Evolutionary conservation across 1,140 invertebrate genomes (phyloP).

Genomic region (Cyrtorhinus lividipennis): DNA sequence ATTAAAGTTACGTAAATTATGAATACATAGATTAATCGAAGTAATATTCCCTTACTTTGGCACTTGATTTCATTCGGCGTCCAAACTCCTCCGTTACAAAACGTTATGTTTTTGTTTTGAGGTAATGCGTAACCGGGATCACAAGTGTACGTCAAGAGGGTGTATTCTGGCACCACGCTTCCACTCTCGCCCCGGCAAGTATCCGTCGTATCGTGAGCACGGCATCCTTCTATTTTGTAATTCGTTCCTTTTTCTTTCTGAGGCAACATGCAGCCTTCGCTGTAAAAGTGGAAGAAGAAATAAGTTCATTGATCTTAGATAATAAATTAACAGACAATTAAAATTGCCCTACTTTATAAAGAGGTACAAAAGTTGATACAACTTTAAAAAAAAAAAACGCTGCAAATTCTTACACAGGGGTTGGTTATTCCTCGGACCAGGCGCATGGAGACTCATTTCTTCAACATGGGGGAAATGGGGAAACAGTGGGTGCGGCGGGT

Average conservation of each 20-base stretch:
- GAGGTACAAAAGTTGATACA: too few species aligned
- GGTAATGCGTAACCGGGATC: not conserved
- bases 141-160: slow-evolving; percentile 10
- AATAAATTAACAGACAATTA: slow-evolving; percentile 2
- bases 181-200: not conserved
- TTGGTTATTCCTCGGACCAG: too few species aligned
- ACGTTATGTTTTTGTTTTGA: not conserved
- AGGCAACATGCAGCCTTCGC: slow-evolving; percentile 6
- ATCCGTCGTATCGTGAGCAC: not conserved
- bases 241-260: slow-evolving; percentile 7
- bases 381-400: too few species aligned
- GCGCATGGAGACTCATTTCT: too few species aligned
- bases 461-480: too few species aligned
- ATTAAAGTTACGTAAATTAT: not conserved
- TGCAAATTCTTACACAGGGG: too few species aligned
- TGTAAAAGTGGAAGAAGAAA: not conserved
- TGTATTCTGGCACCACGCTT: not conserved
- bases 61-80: slow-evolving; percentile 11
- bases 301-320: too few species aligned
- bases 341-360: too few species aligned
- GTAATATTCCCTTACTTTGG: slow-evolving; percentile 12
- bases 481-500: too few species aligned
- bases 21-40: not conserved
- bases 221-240: not conserved
- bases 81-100: slow-evolving; percentile 14